These are phyloP conservation scores for Crocuta crocuta DNA, from an alignment of 2,113 vertebrate genomes.

Conservation along the genomic window DNA sequence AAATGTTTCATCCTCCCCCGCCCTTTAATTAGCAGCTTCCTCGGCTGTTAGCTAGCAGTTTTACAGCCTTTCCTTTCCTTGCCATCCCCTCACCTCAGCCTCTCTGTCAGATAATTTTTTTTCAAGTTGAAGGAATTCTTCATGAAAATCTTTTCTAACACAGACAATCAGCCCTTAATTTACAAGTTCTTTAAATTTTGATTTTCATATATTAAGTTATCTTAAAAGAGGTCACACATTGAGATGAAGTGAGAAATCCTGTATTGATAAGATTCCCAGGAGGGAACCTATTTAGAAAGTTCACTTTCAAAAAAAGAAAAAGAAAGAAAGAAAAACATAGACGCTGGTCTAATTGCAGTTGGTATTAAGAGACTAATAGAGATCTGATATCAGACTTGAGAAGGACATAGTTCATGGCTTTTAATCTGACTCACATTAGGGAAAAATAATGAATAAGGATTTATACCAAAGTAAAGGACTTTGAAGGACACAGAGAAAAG, in stretches of 20 bases:
- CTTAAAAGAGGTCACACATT: slow-evolving; percentile 29
- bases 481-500: slow-evolving; percentile 49
- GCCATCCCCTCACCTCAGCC: not conserved
- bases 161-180: slow-evolving; percentile 44
- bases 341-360: slow-evolving; percentile 12
- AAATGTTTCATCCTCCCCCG: not conserved
- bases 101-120: slow-evolving; percentile 32
- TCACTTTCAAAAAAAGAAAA: not conserved
- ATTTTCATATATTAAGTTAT: slow-evolving; percentile 53
- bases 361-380: not conserved
- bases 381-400: not conserved
- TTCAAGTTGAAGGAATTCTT: slow-evolving; percentile 34
- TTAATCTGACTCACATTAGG: slow-evolving; percentile 44
- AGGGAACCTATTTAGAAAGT: slow-evolving; percentile 12
- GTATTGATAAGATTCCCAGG: slow-evolving; percentile 46
- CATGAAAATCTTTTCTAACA: slow-evolving; percentile 6
- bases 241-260: slow-evolving; percentile 36
- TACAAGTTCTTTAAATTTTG: slow-evolving; percentile 44
- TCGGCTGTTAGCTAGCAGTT: not conserved
- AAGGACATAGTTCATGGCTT: slow-evolving; percentile 17
- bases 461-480: slow-evolving; percentile 53
- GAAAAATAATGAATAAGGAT: slow-evolving; percentile 33
- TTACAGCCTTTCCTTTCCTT: not conserved
- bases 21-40: slow-evolving; percentile 43
- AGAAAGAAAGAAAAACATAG: not conserved